Percentiles rank a stretch among this genome's conserved stretches.
phyloP scores from a whole-genome alignment of 1,140 invertebrate species.

The Zaprionus africanus region DNA sequence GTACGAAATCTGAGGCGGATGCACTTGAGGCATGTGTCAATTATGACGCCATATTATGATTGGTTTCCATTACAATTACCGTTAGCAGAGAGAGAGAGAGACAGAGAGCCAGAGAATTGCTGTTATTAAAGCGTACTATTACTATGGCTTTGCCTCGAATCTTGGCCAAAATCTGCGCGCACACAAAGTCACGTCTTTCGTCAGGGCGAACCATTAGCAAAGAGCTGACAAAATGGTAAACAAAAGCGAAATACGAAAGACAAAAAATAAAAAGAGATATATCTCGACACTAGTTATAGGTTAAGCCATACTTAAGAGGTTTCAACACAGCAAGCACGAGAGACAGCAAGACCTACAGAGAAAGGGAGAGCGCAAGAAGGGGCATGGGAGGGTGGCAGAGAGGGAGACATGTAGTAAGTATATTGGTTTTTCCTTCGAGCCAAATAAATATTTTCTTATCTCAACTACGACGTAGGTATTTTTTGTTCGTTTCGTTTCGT shows the following conservation, averaged over 20 bases:
- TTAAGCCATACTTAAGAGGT: slow-evolving; percentile 36
- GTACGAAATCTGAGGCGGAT: slow-evolving; percentile 63
- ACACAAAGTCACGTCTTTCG: slow-evolving; percentile 53
- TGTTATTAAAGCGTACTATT: slow-evolving; percentile 59
- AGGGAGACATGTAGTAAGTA: background rate
- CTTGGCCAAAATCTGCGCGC: slow-evolving; percentile 50
- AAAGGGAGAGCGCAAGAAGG: background rate
- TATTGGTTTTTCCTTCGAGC: slow-evolving; percentile 15
- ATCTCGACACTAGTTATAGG: slow-evolving; percentile 17
- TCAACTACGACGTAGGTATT: slow-evolving; percentile 39
- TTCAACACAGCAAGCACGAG: slow-evolving; percentile 1
- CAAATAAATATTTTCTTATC: slow-evolving; percentile 40
- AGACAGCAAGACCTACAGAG: background rate
- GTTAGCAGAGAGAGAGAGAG: slow-evolving; percentile 31
- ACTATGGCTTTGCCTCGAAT: slow-evolving; percentile 45
- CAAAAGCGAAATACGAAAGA: slow-evolving; percentile 39
- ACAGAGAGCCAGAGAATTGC: slow-evolving; percentile 26
- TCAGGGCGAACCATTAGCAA: slow-evolving; percentile 45
- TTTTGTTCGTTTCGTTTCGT: slow-evolving; percentile 19
- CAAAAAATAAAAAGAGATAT: slow-evolving; percentile 23
- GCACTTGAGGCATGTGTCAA: slow-evolving; percentile 79
- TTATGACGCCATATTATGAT: slow-evolving; percentile 77
- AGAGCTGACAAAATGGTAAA: slow-evolving; percentile 52
- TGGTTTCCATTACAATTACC: slow-evolving; percentile 53
- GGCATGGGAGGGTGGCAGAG: background rate